phyloP scores from a whole-genome alignment of 2,797 vertebrate species.

The Poeciliopsis paucimaculata region DNA sequence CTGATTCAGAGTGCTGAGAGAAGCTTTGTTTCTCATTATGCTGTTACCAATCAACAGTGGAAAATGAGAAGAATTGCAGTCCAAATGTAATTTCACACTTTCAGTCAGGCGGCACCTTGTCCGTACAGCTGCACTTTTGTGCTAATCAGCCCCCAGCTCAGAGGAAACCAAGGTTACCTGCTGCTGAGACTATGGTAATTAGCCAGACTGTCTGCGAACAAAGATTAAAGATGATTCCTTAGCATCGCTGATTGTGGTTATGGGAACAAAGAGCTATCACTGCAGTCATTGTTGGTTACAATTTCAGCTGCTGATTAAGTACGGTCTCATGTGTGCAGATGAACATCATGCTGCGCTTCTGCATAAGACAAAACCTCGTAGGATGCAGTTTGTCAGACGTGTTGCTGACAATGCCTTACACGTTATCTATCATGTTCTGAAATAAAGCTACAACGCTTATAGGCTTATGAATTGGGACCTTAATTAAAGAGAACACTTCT shows the following conservation, averaged over 20 bases:
- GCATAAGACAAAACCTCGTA: background rate
- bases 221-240: conserved; percentile 69
- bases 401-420: background rate
- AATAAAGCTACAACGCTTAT: background rate
- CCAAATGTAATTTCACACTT: conserved; percentile 55
- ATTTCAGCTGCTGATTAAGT: conserved; percentile 37
- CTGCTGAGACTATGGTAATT: conserved; percentile 65
- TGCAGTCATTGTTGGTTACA: conserved; percentile 18
- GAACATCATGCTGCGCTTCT: background rate
- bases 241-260: conserved; percentile 58
- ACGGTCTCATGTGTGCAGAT: conserved; percentile 11
- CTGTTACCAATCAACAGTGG: conserved; percentile 49
- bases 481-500: background rate
- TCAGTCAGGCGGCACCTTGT: conserved; percentile 33
- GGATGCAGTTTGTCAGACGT: background rate
- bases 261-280: conserved; percentile 52
- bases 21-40: conserved; percentile 13
- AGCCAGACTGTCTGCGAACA: conserved; percentile 61
- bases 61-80: conserved; percentile 49
- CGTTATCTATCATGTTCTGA: background rate
- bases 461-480: conserved; percentile 8
- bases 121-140: conserved; percentile 62
- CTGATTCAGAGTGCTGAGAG: background rate
- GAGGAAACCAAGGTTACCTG: conserved; percentile 73
- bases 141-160: conserved; percentile 63